Percentiles rank a stretch among this genome's conserved stretches.
Evolutionary conservation across 2,888 invertebrate species (phyloP).

Genomic region (Luperina nickerlii): DNA sequence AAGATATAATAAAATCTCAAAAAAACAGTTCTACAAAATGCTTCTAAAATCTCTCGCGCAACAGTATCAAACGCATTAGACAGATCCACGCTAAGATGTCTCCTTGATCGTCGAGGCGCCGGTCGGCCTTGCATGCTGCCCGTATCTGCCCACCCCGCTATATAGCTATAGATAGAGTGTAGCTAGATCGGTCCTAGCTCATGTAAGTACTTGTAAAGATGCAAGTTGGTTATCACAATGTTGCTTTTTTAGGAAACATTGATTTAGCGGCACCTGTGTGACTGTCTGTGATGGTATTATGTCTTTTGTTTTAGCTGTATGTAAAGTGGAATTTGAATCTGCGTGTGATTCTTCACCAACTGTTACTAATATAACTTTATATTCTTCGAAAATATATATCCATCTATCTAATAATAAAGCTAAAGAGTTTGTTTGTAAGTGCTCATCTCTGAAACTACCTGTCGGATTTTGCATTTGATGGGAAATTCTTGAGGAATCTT

Average conservation of each 20-base stretch:
- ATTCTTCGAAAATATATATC: not conserved
- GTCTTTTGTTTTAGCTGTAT: not conserved
- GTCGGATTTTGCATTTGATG: not conserved
- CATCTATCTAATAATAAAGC: not conserved
- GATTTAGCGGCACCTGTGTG: not conserved
- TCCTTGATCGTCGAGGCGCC: conserved; percentile 86
- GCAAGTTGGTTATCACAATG: conserved; percentile 17
- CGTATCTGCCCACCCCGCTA: conserved; percentile 73
- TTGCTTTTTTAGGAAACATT: conserved; percentile 13
- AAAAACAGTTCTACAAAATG: too few relatives aligned
- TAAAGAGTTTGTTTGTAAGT: not conserved
- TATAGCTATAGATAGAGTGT: conserved; percentile 65
- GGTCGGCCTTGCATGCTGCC: conserved; percentile 85
- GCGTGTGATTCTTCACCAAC: not conserved
- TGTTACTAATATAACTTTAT: not conserved
- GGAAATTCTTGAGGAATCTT: not conserved
- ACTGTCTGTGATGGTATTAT: not conserved
- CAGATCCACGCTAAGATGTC: conserved; percentile 76
- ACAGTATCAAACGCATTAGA: conserved; percentile 48
- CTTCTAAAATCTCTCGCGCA: not conserved
- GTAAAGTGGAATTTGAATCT: not conserved
- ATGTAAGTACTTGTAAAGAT: conserved; percentile 52
- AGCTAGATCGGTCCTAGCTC: conserved; percentile 53
- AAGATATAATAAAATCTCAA: too few relatives aligned
- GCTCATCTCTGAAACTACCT: not conserved